These are phyloP conservation scores for Sebastes schlegelii DNA, from an alignment of 2,113 vertebrate species.

Conservation along the genomic window DNA sequence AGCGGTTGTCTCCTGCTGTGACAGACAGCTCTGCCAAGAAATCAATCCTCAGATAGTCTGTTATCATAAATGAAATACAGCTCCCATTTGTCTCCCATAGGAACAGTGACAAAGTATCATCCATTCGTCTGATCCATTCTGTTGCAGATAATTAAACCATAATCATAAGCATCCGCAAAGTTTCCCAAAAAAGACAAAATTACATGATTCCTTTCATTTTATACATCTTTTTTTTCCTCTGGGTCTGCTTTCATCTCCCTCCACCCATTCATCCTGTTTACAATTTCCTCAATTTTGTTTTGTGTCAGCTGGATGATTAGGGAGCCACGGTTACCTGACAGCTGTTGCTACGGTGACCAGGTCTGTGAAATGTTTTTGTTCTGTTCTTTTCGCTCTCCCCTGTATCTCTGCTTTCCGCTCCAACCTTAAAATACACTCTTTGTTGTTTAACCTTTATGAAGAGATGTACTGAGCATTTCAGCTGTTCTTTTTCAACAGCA, in stretches of 20 bases:
- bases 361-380: conserved; percentile 46
- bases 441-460: conserved; percentile 44
- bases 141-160: background rate
- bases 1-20: background rate
- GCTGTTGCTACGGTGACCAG: conserved; percentile 67
- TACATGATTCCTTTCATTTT: background rate
- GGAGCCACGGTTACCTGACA: conserved; percentile 45
- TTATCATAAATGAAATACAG: conserved; percentile 8
- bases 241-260: background rate
- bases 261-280: conserved; percentile 18
- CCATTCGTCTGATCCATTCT: background rate
- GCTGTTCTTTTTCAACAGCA: background rate
- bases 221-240: background rate
- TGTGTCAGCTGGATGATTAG: conserved; percentile 34
- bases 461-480: background rate
- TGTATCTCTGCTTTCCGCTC: background rate
- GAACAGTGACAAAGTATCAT: conserved; percentile 28
- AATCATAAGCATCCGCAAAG: background rate
- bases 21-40: conserved; percentile 10
- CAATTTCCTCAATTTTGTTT: conserved; percentile 49
- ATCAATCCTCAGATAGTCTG: conserved; percentile 10
- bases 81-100: background rate
- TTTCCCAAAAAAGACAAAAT: background rate
- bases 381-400: background rate
- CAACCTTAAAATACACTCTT: conserved; percentile 29